Base-by-base conservation (phyloP, 2,888 invertebrate species). In the Atherix ibis region DNA sequence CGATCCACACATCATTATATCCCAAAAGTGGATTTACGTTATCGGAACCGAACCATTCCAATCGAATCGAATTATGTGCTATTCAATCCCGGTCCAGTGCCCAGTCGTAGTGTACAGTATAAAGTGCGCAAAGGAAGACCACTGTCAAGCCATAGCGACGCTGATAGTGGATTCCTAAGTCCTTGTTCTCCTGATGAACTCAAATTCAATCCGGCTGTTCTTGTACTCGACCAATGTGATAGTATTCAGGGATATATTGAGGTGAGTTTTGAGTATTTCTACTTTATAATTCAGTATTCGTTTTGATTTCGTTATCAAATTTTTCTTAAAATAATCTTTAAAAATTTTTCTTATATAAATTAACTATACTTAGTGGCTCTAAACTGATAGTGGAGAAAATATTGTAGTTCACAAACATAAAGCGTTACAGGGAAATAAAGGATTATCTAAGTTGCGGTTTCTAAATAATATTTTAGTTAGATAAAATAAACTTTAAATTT, bases 141-240 rank as follows among this genome's bases (percentile, higher is more conserved):
- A 2, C 38, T 58, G 0, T 62, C 61, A 4, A 54, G 53, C 3
- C 56, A 68, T 43, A 73, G 73, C 55, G 73, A 73, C 56, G 69
- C 71, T 9, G 73, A 73, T 49, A 73, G 73, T 51, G 73, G 73
- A 4, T 72, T 73, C 46, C 52, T 73, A 29, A 72, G 72, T 44
- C 72, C 72, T 1, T 70, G 68, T 44, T 72, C 73, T 16, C 72
- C 72, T 1, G 65, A 69, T 34, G 71, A 71, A 34, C 39, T 54
- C 36, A 54, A 49, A 41, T 52, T 50, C 24, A 56, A 57, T 47
- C 54, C 59, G 5, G 51, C 56, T 5, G 49, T 60, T 25, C 41
- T 58, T 31, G 55, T 59, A 31, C 41, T 60, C 35, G 58, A 61
- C 45, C 59, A 61, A 37, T 61, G 59, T 39, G 62, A 62, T 43